Evolutionary conservation across 2,888 invertebrate genomes (phyloP), one percentile per base, ranked within the genome.

Genomic region (Desoria tigrina): DNA sequence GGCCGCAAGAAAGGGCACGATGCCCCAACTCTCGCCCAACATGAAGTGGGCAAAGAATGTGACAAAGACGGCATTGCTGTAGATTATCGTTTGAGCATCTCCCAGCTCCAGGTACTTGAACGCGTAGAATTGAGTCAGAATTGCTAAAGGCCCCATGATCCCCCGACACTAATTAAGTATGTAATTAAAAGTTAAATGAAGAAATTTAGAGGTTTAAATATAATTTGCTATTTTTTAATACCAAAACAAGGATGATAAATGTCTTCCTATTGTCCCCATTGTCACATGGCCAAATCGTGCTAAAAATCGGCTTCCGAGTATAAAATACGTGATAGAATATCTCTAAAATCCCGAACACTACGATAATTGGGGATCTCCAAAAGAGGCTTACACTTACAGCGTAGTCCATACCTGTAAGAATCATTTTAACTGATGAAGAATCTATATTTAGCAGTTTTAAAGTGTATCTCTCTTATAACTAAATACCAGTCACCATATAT

Each of bases 1-100:
- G 2, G 68, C 65, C 27, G 66, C 63, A 1, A 71, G 1, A 27
- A 74, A 63, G 1, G 71, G 71, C 2, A 72, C 66, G 2, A 71
- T 39, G 1, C 72, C 71, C 66, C 69, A 74, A 1, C 65, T 42
- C 26, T 74, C 74, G 6, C 67, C 68, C 0, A 73, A 50, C 6
- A 71, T 61, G 51, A 61, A 69, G 45, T 73, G 68, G 4, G 71
- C 73, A 14, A 73, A 62, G 9, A 71, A 58, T 18, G 66, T 64
- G 1, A 70, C 65, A 54, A 70, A 50, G 26, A 70, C 67, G 59
- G 42, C 16, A 4, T n/a, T 27, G 16, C 7, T 42, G 21, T 26
- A 45, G 24, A 42, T 57, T 2, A 39, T 23, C 24, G 26, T 59
- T 26, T 59, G 26, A n/a, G 28, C 18, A 32, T 55, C 32, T 28